Evolutionary conservation across 2,113 vertebrate species (phyloP).

Genomic region (Neopipo cinnamomea): DNA sequence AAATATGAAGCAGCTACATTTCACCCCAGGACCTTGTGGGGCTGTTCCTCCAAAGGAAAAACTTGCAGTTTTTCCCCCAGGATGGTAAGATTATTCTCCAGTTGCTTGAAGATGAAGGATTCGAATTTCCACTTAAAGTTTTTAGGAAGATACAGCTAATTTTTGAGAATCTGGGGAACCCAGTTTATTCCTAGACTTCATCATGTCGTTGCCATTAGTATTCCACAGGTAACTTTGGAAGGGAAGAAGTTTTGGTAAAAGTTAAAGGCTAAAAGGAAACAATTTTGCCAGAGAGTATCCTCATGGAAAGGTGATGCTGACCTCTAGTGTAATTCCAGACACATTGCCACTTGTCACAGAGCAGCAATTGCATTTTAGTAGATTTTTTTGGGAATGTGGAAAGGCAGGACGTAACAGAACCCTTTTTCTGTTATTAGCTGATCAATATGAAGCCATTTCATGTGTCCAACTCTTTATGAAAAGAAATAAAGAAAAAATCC

Average conservation of each 20-base stretch:
- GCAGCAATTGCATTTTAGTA: neutral
- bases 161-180: neutral
- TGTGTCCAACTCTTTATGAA: neutral
- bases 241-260: neutral
- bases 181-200: neutral
- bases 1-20: neutral
- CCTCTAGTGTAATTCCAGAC: neutral
- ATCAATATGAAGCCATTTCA: neutral
- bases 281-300: neutral
- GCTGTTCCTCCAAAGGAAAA: neutral
- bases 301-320: neutral
- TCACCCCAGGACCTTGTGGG: neutral
- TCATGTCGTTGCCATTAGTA: neutral
- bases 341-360: neutral
- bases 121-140: neutral
- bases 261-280: neutral
- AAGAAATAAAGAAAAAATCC: neutral
- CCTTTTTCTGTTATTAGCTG: neutral
- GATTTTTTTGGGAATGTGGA: neutral
- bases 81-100: neutral
- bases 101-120: neutral
- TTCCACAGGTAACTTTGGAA: neutral
- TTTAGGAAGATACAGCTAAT: neutral
- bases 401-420: neutral
- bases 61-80: neutral